Evolutionary conservation across 1,140 invertebrate species (phyloP).

Genomic region (Hypsibius dujardini): DNA sequence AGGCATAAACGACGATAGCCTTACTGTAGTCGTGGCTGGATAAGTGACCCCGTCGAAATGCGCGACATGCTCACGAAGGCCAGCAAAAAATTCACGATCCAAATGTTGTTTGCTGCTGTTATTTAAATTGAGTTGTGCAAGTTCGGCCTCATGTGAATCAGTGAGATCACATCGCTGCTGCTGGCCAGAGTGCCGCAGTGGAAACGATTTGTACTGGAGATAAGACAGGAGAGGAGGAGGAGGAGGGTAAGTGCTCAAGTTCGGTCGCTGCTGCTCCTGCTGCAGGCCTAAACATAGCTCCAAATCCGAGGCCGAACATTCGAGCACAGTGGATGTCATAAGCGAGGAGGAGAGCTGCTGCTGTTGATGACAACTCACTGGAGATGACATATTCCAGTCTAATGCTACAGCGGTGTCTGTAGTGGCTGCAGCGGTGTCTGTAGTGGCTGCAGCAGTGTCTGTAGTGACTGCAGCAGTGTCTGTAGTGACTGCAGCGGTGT

Average conservation of each 20-base stretch:
- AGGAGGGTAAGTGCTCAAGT: background rate
- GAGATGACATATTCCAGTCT: too few relatives aligned
- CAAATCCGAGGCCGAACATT: background rate
- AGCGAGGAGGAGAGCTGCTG: too few relatives aligned
- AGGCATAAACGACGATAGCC: too few relatives aligned
- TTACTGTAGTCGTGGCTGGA: background rate
- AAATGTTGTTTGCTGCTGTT: background rate
- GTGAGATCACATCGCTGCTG: background rate
- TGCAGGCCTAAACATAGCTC: slow-evolving; percentile 5
- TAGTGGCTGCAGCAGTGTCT: too few relatives aligned
- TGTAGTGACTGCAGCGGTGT: too few relatives aligned
- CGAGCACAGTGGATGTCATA: too few relatives aligned
- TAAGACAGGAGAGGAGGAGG: background rate
- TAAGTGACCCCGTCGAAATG: background rate
- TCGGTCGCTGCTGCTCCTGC: background rate
- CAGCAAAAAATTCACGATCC: background rate
- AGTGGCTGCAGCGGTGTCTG: too few relatives aligned
- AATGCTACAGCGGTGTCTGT: too few relatives aligned
- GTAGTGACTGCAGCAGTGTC: too few relatives aligned
- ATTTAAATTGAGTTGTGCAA: background rate
- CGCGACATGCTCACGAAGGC: background rate
- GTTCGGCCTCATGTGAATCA: background rate
- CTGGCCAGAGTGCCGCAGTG: too few relatives aligned
- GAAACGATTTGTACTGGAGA: background rate
- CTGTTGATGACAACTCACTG: too few relatives aligned